Evolutionary conservation across 2,888 invertebrate species (phyloP).

Genomic region (Andrena minutula): DNA sequence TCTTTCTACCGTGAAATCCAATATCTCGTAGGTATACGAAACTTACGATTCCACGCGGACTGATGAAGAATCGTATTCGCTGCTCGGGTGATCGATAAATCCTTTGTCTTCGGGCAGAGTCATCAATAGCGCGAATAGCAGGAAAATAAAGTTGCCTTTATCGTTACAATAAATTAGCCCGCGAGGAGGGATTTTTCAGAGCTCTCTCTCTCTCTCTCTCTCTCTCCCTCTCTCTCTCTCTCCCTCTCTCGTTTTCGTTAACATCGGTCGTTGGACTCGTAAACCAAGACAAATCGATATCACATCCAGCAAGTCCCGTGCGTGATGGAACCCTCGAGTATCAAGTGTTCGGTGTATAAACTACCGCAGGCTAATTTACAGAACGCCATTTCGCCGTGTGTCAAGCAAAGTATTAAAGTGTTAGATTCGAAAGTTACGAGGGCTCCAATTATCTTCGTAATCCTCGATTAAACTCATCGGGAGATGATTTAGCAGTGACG

Average conservation of each 20-base stretch:
- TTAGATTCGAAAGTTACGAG: not conserved
- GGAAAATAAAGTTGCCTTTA: conserved; percentile 32
- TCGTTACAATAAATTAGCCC: conserved; percentile 37
- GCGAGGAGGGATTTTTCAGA: conserved; percentile 22
- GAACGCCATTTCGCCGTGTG: not conserved
- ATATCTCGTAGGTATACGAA: conserved; percentile 29
- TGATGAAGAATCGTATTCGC: conserved; percentile 28
- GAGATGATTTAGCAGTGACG: no score
- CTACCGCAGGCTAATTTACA: not conserved
- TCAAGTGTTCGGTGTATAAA: conserved; percentile 19
- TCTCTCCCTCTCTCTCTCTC: not conserved
- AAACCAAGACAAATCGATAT: conserved; percentile 47
- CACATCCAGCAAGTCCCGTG: not conserved
- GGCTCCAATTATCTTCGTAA: no score
- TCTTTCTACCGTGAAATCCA: conserved; percentile 30
- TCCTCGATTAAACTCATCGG: no score
- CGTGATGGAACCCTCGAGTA: conserved; percentile 1
- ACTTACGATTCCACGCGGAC: conserved; percentile 37
- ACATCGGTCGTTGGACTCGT: conserved; percentile 29
- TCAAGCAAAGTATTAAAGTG: not conserved
- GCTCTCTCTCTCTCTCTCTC: not conserved
- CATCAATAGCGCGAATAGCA: conserved; percentile 21
- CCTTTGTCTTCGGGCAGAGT: conserved; percentile 3
- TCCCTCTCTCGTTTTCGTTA: conserved; percentile 27
- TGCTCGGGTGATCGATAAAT: conserved; percentile 36